These are phyloP conservation scores for Drosophila bunnanda DNA, from an alignment of 2,888 invertebrate species.

Conservation along the genomic window DNA sequence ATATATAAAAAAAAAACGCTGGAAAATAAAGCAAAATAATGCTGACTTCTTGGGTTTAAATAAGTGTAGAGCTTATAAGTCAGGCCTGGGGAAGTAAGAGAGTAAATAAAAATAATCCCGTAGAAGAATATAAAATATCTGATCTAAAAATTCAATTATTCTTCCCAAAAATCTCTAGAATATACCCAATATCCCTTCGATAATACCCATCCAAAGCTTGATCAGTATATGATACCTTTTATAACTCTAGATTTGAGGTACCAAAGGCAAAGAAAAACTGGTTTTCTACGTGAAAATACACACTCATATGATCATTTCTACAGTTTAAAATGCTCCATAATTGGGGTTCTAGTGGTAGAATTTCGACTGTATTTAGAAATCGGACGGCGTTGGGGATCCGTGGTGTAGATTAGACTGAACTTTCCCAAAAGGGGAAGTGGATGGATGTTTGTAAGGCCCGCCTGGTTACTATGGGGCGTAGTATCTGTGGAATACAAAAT, in stretches of 20 bases:
- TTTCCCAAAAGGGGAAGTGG: constrained; percentile 66
- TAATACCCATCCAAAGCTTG: neutral
- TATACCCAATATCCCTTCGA: neutral
- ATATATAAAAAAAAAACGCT: constrained; percentile 24
- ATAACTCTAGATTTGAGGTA: neutral
- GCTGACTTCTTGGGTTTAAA: constrained; percentile 52
- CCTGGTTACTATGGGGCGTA: constrained; percentile 43
- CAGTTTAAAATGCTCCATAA: constrained; percentile 1
- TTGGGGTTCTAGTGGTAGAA: constrained; percentile 13
- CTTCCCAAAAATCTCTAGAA: too few relatives aligned
- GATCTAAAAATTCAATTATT: neutral
- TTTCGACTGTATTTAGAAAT: constrained; percentile 12
- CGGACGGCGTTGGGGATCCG: constrained; percentile 47
- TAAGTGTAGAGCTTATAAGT: constrained; percentile 71
- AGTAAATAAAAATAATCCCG: constrained; percentile 59
- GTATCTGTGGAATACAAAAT: constrained; percentile 43
- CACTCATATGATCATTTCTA: constrained; percentile 1
- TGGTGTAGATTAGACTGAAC: constrained; percentile 63
- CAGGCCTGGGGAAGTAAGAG: constrained; percentile 53
- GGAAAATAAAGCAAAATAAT: constrained; percentile 41
- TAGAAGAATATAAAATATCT: neutral
- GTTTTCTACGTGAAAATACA: constrained; percentile 1
- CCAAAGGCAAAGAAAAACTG: neutral
- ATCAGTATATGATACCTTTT: neutral
- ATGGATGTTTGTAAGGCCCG: constrained; percentile 21